Evolutionary conservation across 2,888 invertebrate genomes (phyloP), one percentile per base, ranked within the genome.

Genomic region (Acleris cristana): DNA sequence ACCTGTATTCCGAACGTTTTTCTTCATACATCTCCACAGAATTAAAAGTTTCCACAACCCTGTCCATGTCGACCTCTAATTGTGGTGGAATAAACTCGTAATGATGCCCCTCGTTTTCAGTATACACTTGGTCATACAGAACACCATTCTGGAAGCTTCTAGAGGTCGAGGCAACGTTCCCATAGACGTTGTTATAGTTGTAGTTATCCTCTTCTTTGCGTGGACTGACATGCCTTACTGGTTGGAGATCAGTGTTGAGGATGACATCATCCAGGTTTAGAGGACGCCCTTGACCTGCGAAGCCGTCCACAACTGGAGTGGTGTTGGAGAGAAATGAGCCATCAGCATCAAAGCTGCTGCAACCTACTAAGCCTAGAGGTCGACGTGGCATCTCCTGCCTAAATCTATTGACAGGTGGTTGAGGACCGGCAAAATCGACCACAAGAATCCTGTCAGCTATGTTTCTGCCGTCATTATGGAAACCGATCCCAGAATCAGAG

Each of bases 401-500:
- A 64, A 86, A 89, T 52, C 86, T 80, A 51, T 80, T 86, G 3
- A 86, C 85, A 0, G 85, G 83, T 0, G 85, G 84, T 59, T 85
- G 89, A 49, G 84, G 88, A 0, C 86, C 88, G 1, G 95, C 95
- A 79, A 96, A 96, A 80, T 97, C 97, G 0, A 96, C 96, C 0
- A 96, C 95, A 44, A 96, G 84, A 76, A 97, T 97, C 68, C 97
- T 93, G 82, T 97, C 97, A 0, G 96, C 96, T 61, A 97, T 95
- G 78, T 96, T 96, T 12, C 96, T 95, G 76, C 96, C 96, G 77
- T 98, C 98, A 77, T 98, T 98, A 72, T 97, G 95, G 78, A 98
- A 98, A 0, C 98, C 98, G 70, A 99, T 98, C 0, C 99, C 98
- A 2, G 98, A 98, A 84, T 99, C 99, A 65, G 98, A 98, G 84